Evolutionary conservation across 1,140 invertebrate species (phyloP).

Genomic region (Bombus sibiricus): DNA sequence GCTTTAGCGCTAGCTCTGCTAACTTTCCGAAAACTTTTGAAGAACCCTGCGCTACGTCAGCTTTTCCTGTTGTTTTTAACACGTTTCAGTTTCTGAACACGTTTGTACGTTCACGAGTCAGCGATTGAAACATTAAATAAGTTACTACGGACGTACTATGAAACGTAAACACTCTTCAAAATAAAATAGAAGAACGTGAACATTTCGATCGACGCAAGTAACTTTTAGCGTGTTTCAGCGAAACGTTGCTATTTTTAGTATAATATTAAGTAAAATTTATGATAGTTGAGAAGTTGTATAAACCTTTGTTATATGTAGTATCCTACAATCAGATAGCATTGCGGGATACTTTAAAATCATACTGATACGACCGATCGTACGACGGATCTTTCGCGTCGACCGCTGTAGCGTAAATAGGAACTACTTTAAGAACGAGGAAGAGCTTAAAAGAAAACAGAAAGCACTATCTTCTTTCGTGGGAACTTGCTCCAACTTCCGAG

Average conservation of each 20-base stretch:
- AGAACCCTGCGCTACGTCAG: not conserved
- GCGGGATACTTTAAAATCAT: not conserved
- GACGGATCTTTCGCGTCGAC: not conserved
- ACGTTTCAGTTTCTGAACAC: not conserved
- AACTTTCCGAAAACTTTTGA: not conserved
- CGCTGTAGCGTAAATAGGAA: not conserved
- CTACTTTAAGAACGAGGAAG: no score
- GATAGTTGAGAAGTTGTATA: not conserved
- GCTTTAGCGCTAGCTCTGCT: not conserved
- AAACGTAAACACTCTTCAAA: not conserved
- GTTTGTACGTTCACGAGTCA: not conserved
- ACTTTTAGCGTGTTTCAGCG: no score
- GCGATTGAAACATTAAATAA: not conserved
- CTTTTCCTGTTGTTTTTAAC: no score
- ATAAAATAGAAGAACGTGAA: not conserved
- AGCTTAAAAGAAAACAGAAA: not conserved
- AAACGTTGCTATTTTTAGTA: not conserved
- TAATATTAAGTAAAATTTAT: not conserved
- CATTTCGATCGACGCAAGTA: no score
- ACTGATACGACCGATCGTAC: not conserved
- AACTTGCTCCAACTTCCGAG: not conserved
- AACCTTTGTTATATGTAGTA: not conserved
- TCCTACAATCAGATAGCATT: not conserved
- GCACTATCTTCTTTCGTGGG: not conserved
- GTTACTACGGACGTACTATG: not conserved